Evolutionary conservation across 2,797 vertebrate genomes (phyloP), one percentile per base, ranked within the genome.

Genomic region (Myotis planiceps): DNA sequence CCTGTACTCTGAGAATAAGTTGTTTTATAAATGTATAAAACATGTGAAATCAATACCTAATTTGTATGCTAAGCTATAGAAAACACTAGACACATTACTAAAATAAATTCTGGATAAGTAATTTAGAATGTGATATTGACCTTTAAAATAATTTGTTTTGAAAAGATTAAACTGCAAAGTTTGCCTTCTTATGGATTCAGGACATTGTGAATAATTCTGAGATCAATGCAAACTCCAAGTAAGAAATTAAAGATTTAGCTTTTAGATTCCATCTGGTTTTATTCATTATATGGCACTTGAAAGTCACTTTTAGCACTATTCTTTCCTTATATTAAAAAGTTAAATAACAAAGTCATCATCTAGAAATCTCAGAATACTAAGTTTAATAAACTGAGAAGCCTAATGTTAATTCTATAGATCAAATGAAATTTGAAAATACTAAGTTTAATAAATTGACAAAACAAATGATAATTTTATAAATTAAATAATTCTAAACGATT

Each of bases 131-230:
- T 79, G 58, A 76, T 60, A 37, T 3, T 94, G 72, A 94, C 21
- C 27, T 95, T 90, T 69, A 90, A 88, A 63, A 88, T 66, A 60
- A 68, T 37, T 94, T 93, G 51, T 95, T 93, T 82, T 74, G 29
- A 76, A 93, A 91, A 81, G 10, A 90, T 80, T 75, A 89, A 92
- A 79, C 80, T 51, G 27, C 2, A 42, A 63, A 63, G 21, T 88
- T 92, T 88, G 42, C 47, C 53, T 79, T 92, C 90, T 71, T 66
- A 16, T 45, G 27, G 25, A 83, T 37, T 66, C 21, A 71, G n/a
- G 37, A 79, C 9, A 37, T 4, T 74, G 37, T 53, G 18, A 49
- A 45, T 78, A 19, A 34, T 81, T 81, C 39, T 51, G 13, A 63
- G 16, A 75, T 45, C 34, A 79, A 75, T 69, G 45, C 8, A 27